A percentile compares a stretch with the other conserved stretches of the same genome.
Conservation (phyloP, 1,140 invertebrate species). For the Lasioglossum baleicum region DNA sequence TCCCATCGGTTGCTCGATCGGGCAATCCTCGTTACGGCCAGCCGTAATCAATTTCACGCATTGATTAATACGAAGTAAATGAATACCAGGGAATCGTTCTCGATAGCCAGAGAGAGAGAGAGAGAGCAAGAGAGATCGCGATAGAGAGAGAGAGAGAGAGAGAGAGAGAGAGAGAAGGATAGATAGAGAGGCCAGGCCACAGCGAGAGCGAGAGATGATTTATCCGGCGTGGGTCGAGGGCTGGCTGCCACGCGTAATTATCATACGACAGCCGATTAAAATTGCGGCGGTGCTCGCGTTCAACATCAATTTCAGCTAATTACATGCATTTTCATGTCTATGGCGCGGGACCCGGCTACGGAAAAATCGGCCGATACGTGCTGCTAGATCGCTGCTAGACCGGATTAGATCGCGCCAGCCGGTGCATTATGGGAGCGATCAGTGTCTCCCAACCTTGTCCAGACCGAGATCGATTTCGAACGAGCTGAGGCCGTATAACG, state of each 20-base stretch:
- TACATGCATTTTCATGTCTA: slow-evolving; percentile 78
- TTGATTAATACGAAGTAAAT: slow-evolving; percentile 78
- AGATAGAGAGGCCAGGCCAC: neutral
- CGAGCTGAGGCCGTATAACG: neutral
- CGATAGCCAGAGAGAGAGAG: slow-evolving; percentile 42
- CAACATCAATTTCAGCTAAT: slow-evolving; percentile 79
- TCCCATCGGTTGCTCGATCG: slow-evolving; percentile 9
- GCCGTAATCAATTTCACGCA: slow-evolving; percentile 75
- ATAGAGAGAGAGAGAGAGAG: too few relatives aligned
- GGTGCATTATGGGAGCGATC: slow-evolving; percentile 42
- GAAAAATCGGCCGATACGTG: slow-evolving; percentile 71
- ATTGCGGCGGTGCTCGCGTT: slow-evolving; percentile 70
- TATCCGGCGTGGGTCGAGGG: slow-evolving; percentile 75
- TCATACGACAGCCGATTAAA: slow-evolving; percentile 80
- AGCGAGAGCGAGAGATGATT: slow-evolving; percentile 69
- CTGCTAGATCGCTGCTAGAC: slow-evolving; percentile 9
- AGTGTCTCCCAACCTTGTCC: slow-evolving; percentile 30
- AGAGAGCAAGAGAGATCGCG: neutral
- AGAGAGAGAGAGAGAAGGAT: too few relatives aligned
- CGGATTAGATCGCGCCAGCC: slow-evolving; percentile 15
- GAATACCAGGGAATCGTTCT: slow-evolving; percentile 74
- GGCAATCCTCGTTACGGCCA: slow-evolving; percentile 59
- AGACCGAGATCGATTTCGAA: neutral
- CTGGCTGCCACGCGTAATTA: slow-evolving; percentile 74
- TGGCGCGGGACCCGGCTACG: slow-evolving; percentile 30